Evolutionary conservation across 2,113 vertebrate genomes (phyloP).

Genomic region (Marcusenius ussheri): DNA sequence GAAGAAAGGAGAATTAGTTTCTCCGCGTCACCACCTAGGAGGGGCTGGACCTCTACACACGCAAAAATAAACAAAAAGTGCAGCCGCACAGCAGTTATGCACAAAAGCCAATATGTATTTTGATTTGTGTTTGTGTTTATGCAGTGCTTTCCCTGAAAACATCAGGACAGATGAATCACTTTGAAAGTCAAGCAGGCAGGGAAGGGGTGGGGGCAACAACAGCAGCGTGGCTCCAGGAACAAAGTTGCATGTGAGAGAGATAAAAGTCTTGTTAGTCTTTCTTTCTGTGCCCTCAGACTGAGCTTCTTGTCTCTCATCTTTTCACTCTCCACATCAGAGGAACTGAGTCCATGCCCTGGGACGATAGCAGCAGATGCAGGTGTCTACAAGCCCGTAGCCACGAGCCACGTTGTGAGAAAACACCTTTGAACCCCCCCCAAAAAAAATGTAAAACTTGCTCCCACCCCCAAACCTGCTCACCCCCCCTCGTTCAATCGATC

Average conservation of each 20-base stretch:
- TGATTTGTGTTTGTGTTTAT: slow-evolving; percentile 12
- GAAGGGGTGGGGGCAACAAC: neutral
- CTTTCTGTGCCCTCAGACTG: neutral
- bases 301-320: neutral
- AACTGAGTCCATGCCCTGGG: neutral
- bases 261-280: neutral
- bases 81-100: neutral
- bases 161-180: neutral
- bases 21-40: neutral
- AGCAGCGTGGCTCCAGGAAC: neutral
- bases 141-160: neutral
- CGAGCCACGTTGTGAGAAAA: neutral
- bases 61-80: neutral
- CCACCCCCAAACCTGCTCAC: neutral
- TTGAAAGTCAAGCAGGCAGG: neutral
- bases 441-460: neutral
- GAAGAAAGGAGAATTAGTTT: neutral
- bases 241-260: neutral
- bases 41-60: neutral
- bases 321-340: neutral
- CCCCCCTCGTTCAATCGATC: neutral
- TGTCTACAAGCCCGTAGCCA: neutral
- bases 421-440: neutral
- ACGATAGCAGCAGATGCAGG: neutral
- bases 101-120: slow-evolving; percentile 1